Conservation (phyloP, 2,888 invertebrate genomes). For the Ectobius pallidus region DNA sequence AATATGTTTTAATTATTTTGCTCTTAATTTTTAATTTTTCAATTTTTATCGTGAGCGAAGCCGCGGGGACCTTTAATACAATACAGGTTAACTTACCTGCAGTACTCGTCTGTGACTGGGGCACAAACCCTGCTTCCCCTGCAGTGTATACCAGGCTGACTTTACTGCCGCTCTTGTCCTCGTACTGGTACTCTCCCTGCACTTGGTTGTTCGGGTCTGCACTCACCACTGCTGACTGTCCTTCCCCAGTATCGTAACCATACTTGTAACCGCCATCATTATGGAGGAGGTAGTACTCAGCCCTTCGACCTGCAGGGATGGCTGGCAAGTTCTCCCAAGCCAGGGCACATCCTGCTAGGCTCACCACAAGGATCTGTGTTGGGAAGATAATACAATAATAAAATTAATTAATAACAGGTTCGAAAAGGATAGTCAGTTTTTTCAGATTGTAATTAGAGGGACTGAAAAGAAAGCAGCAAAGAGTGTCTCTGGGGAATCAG, state of each 20-base stretch:
- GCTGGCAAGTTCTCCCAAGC: conserved; percentile 50
- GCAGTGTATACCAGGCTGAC: conserved; percentile 51
- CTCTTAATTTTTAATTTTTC: no score
- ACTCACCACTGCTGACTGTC: conserved; percentile 50
- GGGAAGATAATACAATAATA: background rate
- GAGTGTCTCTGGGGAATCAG: no score
- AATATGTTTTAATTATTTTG: no score
- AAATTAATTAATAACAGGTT: no score
- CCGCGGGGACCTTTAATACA: no score
- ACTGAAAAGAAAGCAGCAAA: no score
- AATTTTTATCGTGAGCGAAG: no score
- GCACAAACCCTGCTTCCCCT: conserved; percentile 51
- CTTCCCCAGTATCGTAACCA: conserved; percentile 54
- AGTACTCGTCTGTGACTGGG: no score
- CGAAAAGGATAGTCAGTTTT: no score
- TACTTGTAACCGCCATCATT: conserved; percentile 53
- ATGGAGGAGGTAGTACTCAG: conserved; percentile 53
- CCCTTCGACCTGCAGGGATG: conserved; percentile 50
- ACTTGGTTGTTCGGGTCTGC: conserved; percentile 51
- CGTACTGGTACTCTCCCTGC: conserved; percentile 50
- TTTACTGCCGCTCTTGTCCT: conserved; percentile 47
- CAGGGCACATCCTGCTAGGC: background rate
- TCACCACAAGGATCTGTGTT: background rate
- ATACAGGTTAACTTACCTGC: no score
- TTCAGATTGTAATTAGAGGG: no score